A percentile compares a stretch with the other conserved stretches of the same genome.
Evolutionary conservation across 1,140 invertebrate genomes (phyloP).

Genomic region (fruit fly (Drosophila melanogaster)): DNA sequence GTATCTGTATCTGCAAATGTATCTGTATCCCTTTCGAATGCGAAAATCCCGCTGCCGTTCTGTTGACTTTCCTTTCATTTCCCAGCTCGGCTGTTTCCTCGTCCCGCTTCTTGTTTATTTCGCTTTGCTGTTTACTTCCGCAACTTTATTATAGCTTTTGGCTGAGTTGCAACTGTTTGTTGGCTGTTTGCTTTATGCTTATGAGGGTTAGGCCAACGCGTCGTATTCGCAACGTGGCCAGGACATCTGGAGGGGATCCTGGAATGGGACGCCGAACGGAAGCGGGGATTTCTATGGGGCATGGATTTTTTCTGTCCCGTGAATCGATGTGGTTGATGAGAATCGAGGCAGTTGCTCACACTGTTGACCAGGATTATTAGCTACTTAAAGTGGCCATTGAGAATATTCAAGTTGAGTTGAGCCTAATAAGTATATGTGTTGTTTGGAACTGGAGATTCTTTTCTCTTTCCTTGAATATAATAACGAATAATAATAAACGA

Average conservation of each 20-base stretch:
- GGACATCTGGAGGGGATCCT: background rate
- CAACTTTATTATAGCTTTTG: conserved; percentile 82
- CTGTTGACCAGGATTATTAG: conserved; percentile 50
- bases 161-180: conserved; percentile 74
- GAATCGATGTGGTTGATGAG: conserved; percentile 49
- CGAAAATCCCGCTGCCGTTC: conserved; percentile 66
- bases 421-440: background rate
- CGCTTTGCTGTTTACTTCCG: conserved; percentile 75
- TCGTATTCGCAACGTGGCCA: conserved; percentile 66
- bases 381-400: conserved; percentile 41
- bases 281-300: conserved; percentile 25
- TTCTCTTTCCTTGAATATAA: too few species aligned
- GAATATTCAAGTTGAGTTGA: background rate
- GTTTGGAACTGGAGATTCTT: too few species aligned
- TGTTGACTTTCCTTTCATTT: conserved; percentile 80
- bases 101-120: conserved; percentile 62
- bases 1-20: background rate
- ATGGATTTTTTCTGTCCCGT: conserved; percentile 58
- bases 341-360: conserved; percentile 55
- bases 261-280: conserved; percentile 3
- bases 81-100: conserved; percentile 31
- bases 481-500: too few species aligned
- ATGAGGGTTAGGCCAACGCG: conserved; percentile 71
- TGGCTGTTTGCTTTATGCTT: conserved; percentile 72
- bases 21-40: conserved; percentile 60